Evolutionary conservation across 2,888 invertebrate genomes (phyloP).

Genomic region (Oscheius myriophilus): DNA sequence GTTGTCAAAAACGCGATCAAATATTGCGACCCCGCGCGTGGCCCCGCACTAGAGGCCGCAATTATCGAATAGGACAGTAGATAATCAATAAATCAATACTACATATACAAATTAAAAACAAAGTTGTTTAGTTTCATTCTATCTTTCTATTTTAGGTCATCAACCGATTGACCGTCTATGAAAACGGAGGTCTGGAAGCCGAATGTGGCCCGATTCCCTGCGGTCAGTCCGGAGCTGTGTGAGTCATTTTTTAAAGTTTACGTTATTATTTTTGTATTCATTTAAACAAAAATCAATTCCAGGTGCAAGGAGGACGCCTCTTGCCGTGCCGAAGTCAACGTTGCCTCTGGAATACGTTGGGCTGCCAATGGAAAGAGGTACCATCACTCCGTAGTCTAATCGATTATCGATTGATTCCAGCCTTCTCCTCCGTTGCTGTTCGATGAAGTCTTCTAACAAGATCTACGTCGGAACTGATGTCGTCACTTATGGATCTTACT

Average conservation of each 20-base stretch:
- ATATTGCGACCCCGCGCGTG: too few species aligned
- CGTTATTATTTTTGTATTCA: too few species aligned
- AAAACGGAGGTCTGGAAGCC: slow-evolving; percentile 69
- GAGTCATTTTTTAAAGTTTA: slow-evolving; percentile 21
- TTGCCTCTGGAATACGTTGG: slow-evolving; percentile 69
- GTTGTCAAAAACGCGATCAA: too few species aligned
- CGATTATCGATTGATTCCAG: slow-evolving; percentile 34
- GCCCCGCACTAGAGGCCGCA: too few species aligned
- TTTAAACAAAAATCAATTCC: slow-evolving; percentile 7
- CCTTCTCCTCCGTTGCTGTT: slow-evolving; percentile 65
- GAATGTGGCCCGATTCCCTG: slow-evolving; percentile 70
- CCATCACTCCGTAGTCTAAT: neutral
- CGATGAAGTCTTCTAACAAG: slow-evolving; percentile 55
- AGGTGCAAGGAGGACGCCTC: slow-evolving; percentile 47
- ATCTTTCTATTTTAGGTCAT: slow-evolving; percentile 61
- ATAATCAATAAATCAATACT: too few species aligned
- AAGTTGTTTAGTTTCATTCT: too few species aligned
- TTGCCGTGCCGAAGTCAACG: slow-evolving; percentile 55
- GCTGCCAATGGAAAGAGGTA: slow-evolving; percentile 66
- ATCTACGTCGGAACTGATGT: slow-evolving; percentile 69
- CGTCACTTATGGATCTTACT: slow-evolving; percentile 63
- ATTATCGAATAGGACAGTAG: too few species aligned
- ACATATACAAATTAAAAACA: too few species aligned
- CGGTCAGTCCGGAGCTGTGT: slow-evolving; percentile 57
- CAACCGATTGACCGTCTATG: slow-evolving; percentile 68